phyloP scores from a whole-genome alignment of 2,797 vertebrate species.

The Enteromius argenteus region DNA sequence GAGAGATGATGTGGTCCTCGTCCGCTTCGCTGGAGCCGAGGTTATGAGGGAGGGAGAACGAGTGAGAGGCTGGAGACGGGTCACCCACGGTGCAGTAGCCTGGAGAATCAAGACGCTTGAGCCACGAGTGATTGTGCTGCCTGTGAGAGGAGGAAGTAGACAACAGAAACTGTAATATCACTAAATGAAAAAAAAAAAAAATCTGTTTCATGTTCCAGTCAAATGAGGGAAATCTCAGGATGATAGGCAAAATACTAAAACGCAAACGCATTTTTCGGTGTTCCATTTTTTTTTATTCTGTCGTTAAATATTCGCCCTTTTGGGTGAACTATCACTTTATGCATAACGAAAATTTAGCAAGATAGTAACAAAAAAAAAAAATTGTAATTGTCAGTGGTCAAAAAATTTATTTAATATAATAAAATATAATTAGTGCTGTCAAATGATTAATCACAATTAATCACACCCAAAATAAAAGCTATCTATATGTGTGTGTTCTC shows the following conservation, averaged over 20 bases:
- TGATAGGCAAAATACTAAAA: not conserved
- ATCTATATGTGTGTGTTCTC: no score
- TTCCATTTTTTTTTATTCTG: no score
- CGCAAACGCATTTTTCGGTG: not conserved
- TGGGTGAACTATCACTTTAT: not conserved
- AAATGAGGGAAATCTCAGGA: not conserved
- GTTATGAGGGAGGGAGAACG: slow-evolving; percentile 73
- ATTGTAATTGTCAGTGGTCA: not conserved
- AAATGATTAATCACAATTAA: no score
- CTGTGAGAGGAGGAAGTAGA: slow-evolving; percentile 54
- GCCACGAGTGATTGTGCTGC: slow-evolving; percentile 64
- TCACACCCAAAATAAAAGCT: no score
- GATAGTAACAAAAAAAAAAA: no score
- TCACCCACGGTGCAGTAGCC: slow-evolving; percentile 88
- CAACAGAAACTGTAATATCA: not conserved
- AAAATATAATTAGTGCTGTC: no score
- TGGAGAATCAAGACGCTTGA: slow-evolving; percentile 73
- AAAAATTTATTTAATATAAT: not conserved
- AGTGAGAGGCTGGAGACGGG: slow-evolving; percentile 50
- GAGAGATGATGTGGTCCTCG: slow-evolving; percentile 93
- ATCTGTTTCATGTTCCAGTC: not conserved
- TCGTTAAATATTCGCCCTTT: not conserved
- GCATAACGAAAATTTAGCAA: not conserved
- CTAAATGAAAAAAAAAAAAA: not conserved
- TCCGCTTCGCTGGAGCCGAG: slow-evolving; percentile 76